Percentiles rank a stretch among this genome's conserved stretches.
These are phyloP conservation scores for Toxonevra muliebris DNA, from an alignment of 2,888 invertebrate species.

Conservation along the genomic window DNA sequence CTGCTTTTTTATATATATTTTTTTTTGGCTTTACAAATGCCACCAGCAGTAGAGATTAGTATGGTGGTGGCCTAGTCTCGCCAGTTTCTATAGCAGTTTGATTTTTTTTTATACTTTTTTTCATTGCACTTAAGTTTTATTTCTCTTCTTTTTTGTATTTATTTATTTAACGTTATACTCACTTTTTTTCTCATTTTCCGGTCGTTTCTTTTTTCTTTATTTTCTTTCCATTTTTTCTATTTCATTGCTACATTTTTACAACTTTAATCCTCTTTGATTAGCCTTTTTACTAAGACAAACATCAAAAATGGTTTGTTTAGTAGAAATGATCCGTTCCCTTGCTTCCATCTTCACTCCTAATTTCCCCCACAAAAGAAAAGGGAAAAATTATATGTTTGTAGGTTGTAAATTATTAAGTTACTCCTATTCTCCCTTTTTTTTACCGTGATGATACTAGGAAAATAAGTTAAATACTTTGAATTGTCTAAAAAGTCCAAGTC, in stretches of 20 bases:
- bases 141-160: neutral
- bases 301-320: neutral
- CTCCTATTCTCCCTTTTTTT: neutral
- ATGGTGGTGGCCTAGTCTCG: too few relatives aligned
- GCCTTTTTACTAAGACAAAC: neutral
- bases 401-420: neutral
- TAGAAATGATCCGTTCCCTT: neutral
- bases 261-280: neutral
- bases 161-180: neutral
- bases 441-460: too few relatives aligned
- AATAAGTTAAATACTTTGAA: too few relatives aligned
- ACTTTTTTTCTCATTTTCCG: neutral
- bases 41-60: too few relatives aligned
- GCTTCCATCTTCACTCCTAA: too few relatives aligned
- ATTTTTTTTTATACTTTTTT: neutral
- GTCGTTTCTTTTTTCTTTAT: neutral
- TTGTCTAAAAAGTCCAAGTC: too few relatives aligned
- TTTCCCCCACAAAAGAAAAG: too few relatives aligned
- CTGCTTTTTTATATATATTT: too few relatives aligned
- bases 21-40: too few relatives aligned
- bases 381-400: neutral
- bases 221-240: neutral
- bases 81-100: too few relatives aligned
- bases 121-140: neutral
- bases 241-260: slow-evolving; percentile 1